Evolutionary conservation across 2,113 vertebrate genomes (phyloP), one percentile per base, ranked within the genome.

Genomic region (Fregetta grallaria): DNA sequence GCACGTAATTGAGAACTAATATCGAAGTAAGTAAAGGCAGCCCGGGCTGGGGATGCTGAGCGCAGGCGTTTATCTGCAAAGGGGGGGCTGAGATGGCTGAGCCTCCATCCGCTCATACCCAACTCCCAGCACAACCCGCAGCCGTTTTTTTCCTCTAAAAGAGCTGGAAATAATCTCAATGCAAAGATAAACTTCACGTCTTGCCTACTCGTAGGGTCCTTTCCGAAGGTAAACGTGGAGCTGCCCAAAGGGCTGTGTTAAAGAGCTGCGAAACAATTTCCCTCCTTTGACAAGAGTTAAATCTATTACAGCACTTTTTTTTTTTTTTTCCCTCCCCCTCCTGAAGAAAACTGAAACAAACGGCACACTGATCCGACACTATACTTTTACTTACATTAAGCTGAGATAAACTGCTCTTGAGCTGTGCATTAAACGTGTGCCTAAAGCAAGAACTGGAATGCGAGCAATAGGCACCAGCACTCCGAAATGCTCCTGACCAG

Each of bases 361-460:
- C n/a, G 97, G 85, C 47, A 92, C 89, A 3, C 95, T 79, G 97
- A 88, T 96, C 95, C 96, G 96, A 92, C 96, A 66, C 92, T 73
- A 75, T 61, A 97, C 96, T 98, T 97, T 98, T 97, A 94, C 97
- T 97, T 88, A 90, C 94, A 92, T 90, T 91, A 86, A 94, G 97
- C 97, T 95, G 40, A 97, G 96, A 98, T 92, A 97, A 98, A 98
- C 97, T 97, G 97, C 95, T 97, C 85, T 91, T 77, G 97, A 98
- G 89, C 97, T 72, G 94, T 47, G 97, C 97, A 27, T 38, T 88
- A 94, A 97, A 67, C 65, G 89, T 19, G 86, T 89, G 98, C 96
- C 97, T 94, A 83, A 66, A 98, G 98, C 97, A 27, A 97, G 97
- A 67, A 53, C 92, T 68, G 96, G 75, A 95, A 95, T 56, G 92